phyloP scores from a whole-genome alignment of 2,797 vertebrate species.

The Sebastes nivosus region DNA sequence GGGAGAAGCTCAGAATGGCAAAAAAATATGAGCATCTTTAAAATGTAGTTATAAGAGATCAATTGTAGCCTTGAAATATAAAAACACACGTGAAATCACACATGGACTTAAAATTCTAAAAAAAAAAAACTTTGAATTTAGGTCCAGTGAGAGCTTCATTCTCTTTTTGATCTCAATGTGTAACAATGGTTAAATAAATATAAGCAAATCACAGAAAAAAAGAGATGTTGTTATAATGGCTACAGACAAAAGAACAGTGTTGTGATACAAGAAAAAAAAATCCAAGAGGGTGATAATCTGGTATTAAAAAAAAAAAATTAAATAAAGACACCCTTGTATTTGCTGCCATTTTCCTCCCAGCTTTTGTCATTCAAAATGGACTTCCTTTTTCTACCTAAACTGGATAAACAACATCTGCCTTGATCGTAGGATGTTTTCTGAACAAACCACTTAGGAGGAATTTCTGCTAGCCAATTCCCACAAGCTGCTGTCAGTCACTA shows the following conservation, averaged over 20 bases:
- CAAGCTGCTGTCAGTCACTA: constrained; percentile 87
- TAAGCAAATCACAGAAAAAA: constrained; percentile 13
- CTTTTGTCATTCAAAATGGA: constrained; percentile 73
- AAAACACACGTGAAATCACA: not conserved
- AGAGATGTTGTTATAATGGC: constrained; percentile 3
- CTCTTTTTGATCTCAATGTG: not conserved
- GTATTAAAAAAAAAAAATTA: constrained; percentile 33
- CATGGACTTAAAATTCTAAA: not conserved
- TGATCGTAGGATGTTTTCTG: constrained; percentile 85
- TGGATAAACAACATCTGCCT: constrained; percentile 87
- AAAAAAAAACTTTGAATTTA: not conserved
- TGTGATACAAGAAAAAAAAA: not conserved
- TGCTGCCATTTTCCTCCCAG: constrained; percentile 53
- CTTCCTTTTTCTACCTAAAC: constrained; percentile 74
- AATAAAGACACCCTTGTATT: constrained; percentile 26
- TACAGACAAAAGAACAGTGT: constrained; percentile 33
- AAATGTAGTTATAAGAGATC: not conserved
- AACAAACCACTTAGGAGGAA: constrained; percentile 87
- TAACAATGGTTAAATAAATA: constrained; percentile 17
- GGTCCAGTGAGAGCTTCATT: not conserved
- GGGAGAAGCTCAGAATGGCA: not conserved
- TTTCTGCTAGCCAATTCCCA: constrained; percentile 85
- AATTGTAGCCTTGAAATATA: not conserved
- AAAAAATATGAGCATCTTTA: not conserved
- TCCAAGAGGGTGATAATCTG: constrained; percentile 39